Conservation (phyloP, 2,797 vertebrate genomes). For the Sebastes elongatus region DNA sequence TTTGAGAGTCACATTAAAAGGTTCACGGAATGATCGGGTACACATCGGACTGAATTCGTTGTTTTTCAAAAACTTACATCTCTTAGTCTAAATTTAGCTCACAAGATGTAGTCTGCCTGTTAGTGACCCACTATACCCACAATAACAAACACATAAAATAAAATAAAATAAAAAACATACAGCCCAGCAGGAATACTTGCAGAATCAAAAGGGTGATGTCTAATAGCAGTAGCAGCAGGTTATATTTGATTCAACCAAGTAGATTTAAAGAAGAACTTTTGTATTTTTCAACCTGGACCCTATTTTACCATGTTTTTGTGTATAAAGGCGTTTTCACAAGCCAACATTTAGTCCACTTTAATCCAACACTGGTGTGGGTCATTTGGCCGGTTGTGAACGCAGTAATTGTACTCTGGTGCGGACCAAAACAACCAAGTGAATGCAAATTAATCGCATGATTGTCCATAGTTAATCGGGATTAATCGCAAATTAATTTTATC, state of each 20-base stretch:
- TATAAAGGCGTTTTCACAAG: not conserved
- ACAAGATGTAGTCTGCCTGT: not conserved
- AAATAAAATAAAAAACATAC: not conserved
- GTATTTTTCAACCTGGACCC: not conserved
- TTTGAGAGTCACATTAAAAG: not conserved
- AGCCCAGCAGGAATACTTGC: not conserved
- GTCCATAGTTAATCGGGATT: too few species aligned
- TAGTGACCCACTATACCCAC: not conserved
- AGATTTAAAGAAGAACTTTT: not conserved
- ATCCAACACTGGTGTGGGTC: too few species aligned
- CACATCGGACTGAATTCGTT: not conserved
- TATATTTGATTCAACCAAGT: not conserved
- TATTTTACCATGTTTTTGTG: not conserved
- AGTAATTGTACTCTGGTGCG: too few species aligned
- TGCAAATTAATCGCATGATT: too few species aligned
- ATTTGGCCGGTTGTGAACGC: too few species aligned
- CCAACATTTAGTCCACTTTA: too few species aligned
- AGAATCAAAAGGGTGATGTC: not conserved
- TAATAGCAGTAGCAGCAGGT: not conserved
- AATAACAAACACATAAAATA: slow-evolving; percentile 2
- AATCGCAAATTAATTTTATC: too few species aligned
- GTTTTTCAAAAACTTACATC: not conserved
- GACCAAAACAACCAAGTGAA: too few species aligned
- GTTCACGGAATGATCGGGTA: not conserved
- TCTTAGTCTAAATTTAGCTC: not conserved